Evolutionary conservation across 2,888 invertebrate species (phyloP).

Genomic region (Electrophaes corylata): DNA sequence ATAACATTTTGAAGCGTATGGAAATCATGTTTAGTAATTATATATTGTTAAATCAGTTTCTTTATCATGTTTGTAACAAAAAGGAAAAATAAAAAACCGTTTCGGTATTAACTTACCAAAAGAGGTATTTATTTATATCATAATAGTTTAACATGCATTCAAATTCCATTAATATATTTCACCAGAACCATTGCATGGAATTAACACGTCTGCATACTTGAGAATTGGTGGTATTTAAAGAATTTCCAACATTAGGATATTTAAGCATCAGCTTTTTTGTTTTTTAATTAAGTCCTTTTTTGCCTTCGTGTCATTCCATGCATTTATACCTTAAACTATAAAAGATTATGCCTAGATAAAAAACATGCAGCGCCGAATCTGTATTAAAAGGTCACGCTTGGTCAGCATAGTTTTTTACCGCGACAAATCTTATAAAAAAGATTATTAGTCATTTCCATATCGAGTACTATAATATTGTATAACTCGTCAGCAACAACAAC

Average conservation of each 20-base stretch:
- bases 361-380: conserved; percentile 37
- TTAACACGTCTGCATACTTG: conserved; percentile 45
- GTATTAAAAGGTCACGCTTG: conserved; percentile 36
- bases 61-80: conserved; percentile 3
- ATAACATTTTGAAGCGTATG: not conserved
- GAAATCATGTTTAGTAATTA: not conserved
- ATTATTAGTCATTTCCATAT: conserved; percentile 61
- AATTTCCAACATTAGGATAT: not conserved
- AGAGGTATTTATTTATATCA: conserved; percentile 80
- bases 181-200: conserved; percentile 68
- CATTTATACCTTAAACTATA: conserved; percentile 50
- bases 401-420: conserved; percentile 49
- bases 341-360: conserved; percentile 59
- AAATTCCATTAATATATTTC: conserved; percentile 81
- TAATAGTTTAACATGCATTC: conserved; percentile 82
- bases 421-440: conserved; percentile 49
- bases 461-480: conserved; percentile 72
- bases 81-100: conserved; percentile 25
- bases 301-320: conserved; percentile 60
- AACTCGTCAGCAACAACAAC: conserved; percentile 83
- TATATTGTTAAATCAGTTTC: not conserved
- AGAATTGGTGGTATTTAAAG: not conserved
- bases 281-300: not conserved
- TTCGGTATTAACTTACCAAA: conserved; percentile 77
- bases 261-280: not conserved